Evolutionary conservation across 2,113 vertebrate genomes (phyloP), one percentile per base, ranked within the genome.

Genomic region (Todiramphus saurophagus): DNA sequence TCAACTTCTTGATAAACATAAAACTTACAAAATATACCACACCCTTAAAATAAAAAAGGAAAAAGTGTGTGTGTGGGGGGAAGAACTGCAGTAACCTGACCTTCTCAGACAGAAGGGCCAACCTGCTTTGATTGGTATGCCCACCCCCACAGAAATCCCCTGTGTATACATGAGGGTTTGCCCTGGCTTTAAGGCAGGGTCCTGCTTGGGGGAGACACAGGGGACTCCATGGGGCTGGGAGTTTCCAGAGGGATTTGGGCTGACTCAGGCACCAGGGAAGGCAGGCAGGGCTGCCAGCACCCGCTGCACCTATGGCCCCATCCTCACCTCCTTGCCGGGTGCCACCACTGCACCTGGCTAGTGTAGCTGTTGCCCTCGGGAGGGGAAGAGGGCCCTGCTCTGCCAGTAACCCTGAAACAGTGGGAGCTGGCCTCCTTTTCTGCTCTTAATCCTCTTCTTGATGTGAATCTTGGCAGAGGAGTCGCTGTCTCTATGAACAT

Each of bases 1-100:
- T 97, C 97, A 93, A 93, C 80, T 66, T 96, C 96, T 95, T 93
- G 95, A 98, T 96, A 96, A 97, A 97, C 78, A 84, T 5, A 92
- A 70, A 96, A 96, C 94, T 89, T 97, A 93, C 83, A 93, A 86
- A 95, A 93, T 79, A 92, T 15, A 90, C 94, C 94, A 67, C 89
- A 1, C 95, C 94, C 93, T 91, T 85, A 67, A 94, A 94, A 93
- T 73, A 79, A 55, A 89, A 93, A 86, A 60, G 62, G 53, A 75
- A 89, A 46, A 89, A 15, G 46, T 8, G 21, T 31, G 1, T 5
- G 10, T 10, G 33, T 6, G 43, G 8, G 6, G 17, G 46, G 28
- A 24, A 90, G 67, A 93, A 77, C 31, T 74, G 35, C 44, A 51
- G 73, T 58, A 79, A 93, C 39, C 48, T 75, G 84, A 92, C 82